Evolutionary conservation across 2,113 vertebrate genomes (phyloP).

Genomic region (Dicaeum eximium): DNA sequence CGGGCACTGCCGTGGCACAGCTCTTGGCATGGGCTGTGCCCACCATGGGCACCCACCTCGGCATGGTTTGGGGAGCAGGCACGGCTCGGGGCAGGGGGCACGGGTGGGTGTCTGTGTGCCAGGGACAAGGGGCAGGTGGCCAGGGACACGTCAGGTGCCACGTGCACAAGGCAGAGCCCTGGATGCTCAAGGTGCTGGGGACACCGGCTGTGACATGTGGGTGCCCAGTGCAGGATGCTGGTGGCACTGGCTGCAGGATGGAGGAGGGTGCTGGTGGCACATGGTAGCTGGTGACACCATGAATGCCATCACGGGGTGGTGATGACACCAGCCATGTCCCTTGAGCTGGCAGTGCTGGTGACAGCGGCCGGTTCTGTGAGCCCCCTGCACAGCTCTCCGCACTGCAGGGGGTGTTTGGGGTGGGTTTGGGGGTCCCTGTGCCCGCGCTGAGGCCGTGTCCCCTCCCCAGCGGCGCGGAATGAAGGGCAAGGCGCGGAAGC

Average conservation of each 20-base stretch:
- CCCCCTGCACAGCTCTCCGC: fast-evolving
- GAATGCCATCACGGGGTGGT: no score
- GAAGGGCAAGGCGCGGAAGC: constrained; percentile 94
- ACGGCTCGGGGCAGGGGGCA: fast-evolving
- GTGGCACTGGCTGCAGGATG: not conserved
- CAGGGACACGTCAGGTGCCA: fast-evolving
- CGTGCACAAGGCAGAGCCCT: not conserved
- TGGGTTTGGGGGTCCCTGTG: fast-evolving
- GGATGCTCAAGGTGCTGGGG: not conserved
- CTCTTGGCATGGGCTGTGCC: not conserved
- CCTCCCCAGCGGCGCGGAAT: constrained; percentile 85
- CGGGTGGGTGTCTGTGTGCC: not conserved
- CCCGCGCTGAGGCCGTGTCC: not conserved
- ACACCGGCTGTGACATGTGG: not conserved
- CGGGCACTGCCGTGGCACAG: not conserved
- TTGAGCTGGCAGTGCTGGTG: not conserved
- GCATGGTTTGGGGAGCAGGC: not conserved
- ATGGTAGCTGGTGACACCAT: not conserved
- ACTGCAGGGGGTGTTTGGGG: fast-evolving
- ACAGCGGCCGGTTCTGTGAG: fast-evolving
- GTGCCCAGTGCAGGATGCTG: not conserved
- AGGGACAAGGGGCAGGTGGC: not conserved
- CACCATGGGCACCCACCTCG: fast-evolving
- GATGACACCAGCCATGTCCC: not conserved
- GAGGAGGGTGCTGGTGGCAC: no score